Evolutionary conservation across 2,797 vertebrate genomes (phyloP).

Genomic region (Sebastes iracundus): DNA sequence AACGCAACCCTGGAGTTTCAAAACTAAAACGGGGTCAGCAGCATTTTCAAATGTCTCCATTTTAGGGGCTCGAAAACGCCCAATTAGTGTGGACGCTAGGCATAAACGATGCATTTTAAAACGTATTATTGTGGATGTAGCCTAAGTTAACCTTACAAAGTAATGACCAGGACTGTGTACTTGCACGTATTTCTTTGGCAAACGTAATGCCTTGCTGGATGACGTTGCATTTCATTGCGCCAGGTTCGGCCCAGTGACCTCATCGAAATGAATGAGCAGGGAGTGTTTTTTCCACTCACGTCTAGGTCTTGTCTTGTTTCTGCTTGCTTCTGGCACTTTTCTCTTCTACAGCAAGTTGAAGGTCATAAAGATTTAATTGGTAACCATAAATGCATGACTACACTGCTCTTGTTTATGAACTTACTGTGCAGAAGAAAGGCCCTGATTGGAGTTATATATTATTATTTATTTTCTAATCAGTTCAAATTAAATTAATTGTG

Average conservation of each 20-base stretch:
- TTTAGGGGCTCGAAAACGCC: too few species aligned
- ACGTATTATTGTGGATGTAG: too few species aligned
- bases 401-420: neutral
- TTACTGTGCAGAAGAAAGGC: neutral
- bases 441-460: neutral
- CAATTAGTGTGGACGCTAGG: too few species aligned
- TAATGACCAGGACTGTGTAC: neutral
- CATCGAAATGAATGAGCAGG: neutral
- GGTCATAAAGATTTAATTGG: neutral
- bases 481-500: neutral
- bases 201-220: too few species aligned
- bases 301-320: neutral
- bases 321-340: neutral
- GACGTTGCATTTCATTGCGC: too few species aligned
- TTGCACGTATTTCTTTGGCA: neutral
- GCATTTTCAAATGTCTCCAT: too few species aligned
- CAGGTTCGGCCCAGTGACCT: neutral
- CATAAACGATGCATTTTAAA: too few species aligned
- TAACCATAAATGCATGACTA: neutral
- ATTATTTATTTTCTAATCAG: neutral
- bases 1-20: too few species aligned
- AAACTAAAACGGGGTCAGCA: too few species aligned
- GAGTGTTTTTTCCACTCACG: accelerated
- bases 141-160: neutral
- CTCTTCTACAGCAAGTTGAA: neutral